Evolutionary conservation across 2,113 vertebrate species (phyloP).

Genomic region (Myanophis thanlyinensis): DNA sequence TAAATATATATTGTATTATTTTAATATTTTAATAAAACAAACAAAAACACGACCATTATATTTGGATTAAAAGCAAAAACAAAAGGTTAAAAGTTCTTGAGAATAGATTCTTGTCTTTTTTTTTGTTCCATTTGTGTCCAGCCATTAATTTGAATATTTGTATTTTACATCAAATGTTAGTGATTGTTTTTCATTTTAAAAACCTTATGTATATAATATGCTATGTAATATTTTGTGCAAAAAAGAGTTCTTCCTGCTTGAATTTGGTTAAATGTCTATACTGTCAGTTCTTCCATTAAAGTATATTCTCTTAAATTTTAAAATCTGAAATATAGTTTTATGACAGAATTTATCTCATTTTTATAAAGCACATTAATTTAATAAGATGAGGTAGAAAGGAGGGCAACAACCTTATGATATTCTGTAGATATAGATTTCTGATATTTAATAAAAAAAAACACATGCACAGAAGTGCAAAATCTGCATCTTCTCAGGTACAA

Average conservation of each 20-base stretch:
- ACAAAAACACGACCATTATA: not conserved
- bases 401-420: no score
- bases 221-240: no score
- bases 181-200: not conserved
- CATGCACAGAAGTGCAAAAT: not conserved
- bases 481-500: not conserved
- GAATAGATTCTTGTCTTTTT: not conserved
- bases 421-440: no score
- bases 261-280: no score
- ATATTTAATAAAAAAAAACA: no score
- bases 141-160: not conserved
- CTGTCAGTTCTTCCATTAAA: no score
- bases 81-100: not conserved
- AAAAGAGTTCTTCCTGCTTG: no score
- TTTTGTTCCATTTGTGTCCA: not conserved
- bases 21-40: not conserved
- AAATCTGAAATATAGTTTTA: no score
- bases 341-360: no score
- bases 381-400: no score
- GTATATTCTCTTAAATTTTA: no score
- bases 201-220: not conserved
- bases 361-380: no score
- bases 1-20: not conserved
- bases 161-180: not conserved
- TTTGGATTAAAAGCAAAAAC: not conserved